Conservation (phyloP, 1,140 invertebrate species). For the Magallana gigas region DNA sequence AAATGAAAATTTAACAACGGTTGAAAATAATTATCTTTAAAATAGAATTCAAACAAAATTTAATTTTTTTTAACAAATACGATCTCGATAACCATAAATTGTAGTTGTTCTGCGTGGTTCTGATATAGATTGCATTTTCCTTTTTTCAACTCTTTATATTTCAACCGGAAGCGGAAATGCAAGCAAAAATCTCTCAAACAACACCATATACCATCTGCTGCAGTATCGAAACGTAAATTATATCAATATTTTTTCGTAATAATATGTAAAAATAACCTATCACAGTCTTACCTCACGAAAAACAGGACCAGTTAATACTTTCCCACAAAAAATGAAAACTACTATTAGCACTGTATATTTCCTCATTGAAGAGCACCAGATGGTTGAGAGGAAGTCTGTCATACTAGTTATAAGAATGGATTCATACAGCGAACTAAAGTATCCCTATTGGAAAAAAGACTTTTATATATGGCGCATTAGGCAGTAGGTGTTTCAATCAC, state of each 20-base stretch:
- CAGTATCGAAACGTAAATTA: not conserved
- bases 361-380: conserved; percentile 14
- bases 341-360: not conserved
- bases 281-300: conserved; percentile 10
- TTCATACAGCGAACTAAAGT: not conserved
- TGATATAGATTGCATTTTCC: no score
- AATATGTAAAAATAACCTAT: no score
- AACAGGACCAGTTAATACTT: not conserved
- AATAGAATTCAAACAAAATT: no score
- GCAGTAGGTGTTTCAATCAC: conserved; percentile 12
- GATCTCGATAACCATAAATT: no score
- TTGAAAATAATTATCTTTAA: no score
- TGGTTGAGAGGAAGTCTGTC: not conserved
- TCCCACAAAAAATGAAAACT: conserved; percentile 1
- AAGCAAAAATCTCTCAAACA: not conserved
- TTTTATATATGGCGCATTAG: not conserved
- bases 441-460: not conserved
- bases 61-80: no score
- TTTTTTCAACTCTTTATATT: no score
- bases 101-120: no score
- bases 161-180: not conserved
- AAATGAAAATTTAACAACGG: no score
- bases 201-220: not conserved
- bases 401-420: conserved; percentile 8
- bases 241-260: not conserved